A percentile compares a stretch with the other conserved stretches of the same genome.
phyloP scores from a whole-genome alignment of 2,113 vertebrate genomes.

The Paedocypris sp. region DNA sequence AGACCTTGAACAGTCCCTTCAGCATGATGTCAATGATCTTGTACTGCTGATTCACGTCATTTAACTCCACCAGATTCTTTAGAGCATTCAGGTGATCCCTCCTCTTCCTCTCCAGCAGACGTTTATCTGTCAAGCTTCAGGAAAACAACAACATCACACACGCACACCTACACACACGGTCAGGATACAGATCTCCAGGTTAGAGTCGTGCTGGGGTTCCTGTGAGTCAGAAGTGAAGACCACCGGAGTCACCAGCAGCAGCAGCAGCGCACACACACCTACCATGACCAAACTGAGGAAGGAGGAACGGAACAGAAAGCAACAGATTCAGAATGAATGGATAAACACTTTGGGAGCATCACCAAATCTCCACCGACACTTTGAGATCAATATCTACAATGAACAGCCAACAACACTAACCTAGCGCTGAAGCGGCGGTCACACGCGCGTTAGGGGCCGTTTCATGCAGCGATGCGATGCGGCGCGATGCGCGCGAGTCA shows the following conservation, averaged over 20 bases:
- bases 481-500: neutral
- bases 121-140: constrained; percentile 72
- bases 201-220: constrained; percentile 63
- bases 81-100: constrained; percentile 90
- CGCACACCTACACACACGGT: neutral
- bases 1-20: constrained; percentile 94
- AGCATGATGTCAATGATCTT: constrained; percentile 99
- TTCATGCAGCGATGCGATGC: neutral
- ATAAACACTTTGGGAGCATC: neutral
- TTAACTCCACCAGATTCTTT: constrained; percentile 91
- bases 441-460: too few species aligned
- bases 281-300: constrained; percentile 61
- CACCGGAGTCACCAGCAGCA: constrained; percentile 51
- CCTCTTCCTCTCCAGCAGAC: constrained; percentile 92
- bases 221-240: constrained; percentile 53
- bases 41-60: constrained; percentile 94
- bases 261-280: constrained; percentile 54
- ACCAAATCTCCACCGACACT: too few species aligned
- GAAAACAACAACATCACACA: constrained; percentile 3
- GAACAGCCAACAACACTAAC: too few species aligned
- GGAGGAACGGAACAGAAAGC: constrained; percentile 24
- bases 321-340: neutral
- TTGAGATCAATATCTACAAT: too few species aligned
- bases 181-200: constrained; percentile 96
- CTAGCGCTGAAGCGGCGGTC: too few species aligned